phyloP scores from a whole-genome alignment of 2,888 invertebrate species.

The Campaea margaritaria region DNA sequence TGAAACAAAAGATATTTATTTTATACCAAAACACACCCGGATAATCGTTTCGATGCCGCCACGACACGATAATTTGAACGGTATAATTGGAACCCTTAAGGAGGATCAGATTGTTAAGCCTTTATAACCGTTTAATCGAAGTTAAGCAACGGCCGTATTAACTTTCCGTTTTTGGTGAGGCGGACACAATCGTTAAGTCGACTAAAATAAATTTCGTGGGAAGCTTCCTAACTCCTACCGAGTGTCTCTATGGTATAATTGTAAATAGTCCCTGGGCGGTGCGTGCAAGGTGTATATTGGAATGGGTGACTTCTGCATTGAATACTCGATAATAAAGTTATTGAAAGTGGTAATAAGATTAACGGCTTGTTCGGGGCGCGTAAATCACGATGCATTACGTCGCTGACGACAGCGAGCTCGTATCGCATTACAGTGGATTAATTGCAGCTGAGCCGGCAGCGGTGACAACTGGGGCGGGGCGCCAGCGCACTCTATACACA shows the following conservation, averaged over 20 bases:
- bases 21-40: slow-evolving; percentile 46
- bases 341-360: slow-evolving; percentile 85
- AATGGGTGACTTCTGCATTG: slow-evolving; percentile 56
- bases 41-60: slow-evolving; percentile 34
- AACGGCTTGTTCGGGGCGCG: slow-evolving; percentile 76
- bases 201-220: slow-evolving; percentile 80
- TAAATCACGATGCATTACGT: slow-evolving; percentile 84
- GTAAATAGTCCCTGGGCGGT: slow-evolving; percentile 62
- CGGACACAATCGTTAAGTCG: slow-evolving; percentile 77
- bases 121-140: slow-evolving; percentile 68
- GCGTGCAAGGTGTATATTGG: slow-evolving; percentile 69
- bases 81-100: slow-evolving; percentile 53
- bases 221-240: slow-evolving; percentile 70
- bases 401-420: slow-evolving; percentile 78
- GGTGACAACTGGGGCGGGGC: slow-evolving; percentile 68
- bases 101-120: slow-evolving; percentile 55
- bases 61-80: slow-evolving; percentile 41
- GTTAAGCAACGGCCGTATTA: slow-evolving; percentile 67
- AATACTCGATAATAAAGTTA: slow-evolving; percentile 80
- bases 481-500: slow-evolving; percentile 50
- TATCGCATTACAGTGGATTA: slow-evolving; percentile 83
- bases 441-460: slow-evolving; percentile 71
- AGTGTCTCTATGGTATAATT: slow-evolving; percentile 46
- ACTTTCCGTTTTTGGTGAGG: slow-evolving; percentile 71
- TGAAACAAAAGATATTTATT: slow-evolving; percentile 50